Base-by-base conservation (phyloP, 2,113 vertebrate species). In the Nipponia nippon region DNA sequence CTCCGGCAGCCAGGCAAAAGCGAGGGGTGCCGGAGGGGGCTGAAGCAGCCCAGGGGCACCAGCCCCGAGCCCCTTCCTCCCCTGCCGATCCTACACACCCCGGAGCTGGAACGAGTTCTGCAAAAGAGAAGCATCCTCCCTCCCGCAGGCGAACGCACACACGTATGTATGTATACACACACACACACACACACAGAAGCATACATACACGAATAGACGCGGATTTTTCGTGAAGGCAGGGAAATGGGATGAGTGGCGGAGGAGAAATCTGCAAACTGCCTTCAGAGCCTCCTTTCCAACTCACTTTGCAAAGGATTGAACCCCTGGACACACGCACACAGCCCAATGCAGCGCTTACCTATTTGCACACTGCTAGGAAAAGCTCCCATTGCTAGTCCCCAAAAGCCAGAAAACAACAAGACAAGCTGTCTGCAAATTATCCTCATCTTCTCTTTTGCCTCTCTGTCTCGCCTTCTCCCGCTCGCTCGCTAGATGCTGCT, bases 341-440 rank as follows among this genome's bases (percentile, higher is more conserved):
- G 50, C 59, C 71, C 78, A 72, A 46, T 83, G 92, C 89, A 87
- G 73, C 87, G 98, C 99, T 99, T 98, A 99, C 99, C 99, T 98
- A 99, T 99, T 98, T 99, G 99, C 95, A 99, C 99, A 82, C 99
- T 99, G 99, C 99, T 99, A 96, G 99, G 99, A 98, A 99, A 99
- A 98, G 99, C 99, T 98, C 99, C 99, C 97, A 99, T 98, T 97
- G 98, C 98, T 98, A 99, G 98, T 97, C 99, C 99, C 99, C 98
- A 99, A 98, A 99, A 99, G 98, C 99, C 98, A 97, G 99, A 99
- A 98, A 99, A 99, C 97, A 99, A 98, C 98, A 99, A 98, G 98
- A 99, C 98, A 99, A 99, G 99, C 98, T 99, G 99, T 98, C 98
- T 99, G 98, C 98, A 99, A 98, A 98, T 99, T 99, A 99, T 99